Percentiles rank a stretch among this genome's conserved stretches.
Conservation (phyloP, 2,797 vertebrate genomes). For the Buphagus erythrorhynchus region DNA sequence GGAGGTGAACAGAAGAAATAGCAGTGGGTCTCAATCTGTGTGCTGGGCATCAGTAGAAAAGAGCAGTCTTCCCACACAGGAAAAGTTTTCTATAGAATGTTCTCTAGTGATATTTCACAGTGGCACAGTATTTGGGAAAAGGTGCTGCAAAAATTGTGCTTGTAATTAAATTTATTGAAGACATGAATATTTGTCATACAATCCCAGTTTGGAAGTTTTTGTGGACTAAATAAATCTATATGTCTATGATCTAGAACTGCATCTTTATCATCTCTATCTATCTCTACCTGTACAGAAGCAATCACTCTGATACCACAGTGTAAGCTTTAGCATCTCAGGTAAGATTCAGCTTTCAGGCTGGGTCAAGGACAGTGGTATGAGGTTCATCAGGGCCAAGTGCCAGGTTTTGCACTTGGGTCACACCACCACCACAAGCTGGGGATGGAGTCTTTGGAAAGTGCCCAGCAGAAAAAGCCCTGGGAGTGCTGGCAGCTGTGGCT, state of each 20-base stretch:
- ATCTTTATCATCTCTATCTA: neutral
- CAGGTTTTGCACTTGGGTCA: neutral
- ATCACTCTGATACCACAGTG: neutral
- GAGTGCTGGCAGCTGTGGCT: accelerated
- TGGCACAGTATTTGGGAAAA: neutral
- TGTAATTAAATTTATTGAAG: neutral
- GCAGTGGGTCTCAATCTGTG: neutral
- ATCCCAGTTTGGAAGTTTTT: neutral
- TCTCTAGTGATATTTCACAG: neutral
- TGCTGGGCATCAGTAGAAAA: neutral
- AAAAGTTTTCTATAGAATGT: neutral
- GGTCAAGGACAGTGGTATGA: neutral
- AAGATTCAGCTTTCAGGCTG: neutral
- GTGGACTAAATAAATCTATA: neutral
- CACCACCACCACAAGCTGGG: neutral
- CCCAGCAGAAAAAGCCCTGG: neutral
- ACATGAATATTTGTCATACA: neutral
- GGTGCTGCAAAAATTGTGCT: neutral
- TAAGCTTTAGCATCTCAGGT: neutral
- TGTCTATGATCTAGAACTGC: neutral
- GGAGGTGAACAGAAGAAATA: neutral
- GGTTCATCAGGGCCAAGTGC: neutral
- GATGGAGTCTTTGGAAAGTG: accelerated
- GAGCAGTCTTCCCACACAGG: accelerated
- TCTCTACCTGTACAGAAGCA: neutral